phyloP scores from a whole-genome alignment of 1,140 invertebrate species.

The Anadara kagoshimensis region DNA sequence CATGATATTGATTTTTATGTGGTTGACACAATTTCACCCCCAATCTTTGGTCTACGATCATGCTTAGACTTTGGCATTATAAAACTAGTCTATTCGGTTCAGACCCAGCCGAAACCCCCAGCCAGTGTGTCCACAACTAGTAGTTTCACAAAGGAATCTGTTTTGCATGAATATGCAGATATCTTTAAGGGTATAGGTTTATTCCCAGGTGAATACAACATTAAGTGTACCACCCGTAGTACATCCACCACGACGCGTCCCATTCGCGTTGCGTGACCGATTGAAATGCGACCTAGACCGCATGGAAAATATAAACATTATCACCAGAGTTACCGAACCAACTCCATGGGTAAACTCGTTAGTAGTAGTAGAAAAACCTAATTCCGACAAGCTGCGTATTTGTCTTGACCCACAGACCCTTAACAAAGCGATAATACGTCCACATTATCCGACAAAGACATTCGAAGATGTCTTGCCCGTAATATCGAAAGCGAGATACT shows the following conservation, averaged over 20 bases:
- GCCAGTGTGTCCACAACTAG: not conserved
- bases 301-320: slow-evolving; percentile 31
- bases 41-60: no score
- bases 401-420: slow-evolving; percentile 73
- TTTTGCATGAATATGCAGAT: slow-evolving; percentile 39
- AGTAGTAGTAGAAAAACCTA: slow-evolving; percentile 50
- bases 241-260: slow-evolving; percentile 50
- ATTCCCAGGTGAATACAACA: slow-evolving; percentile 35
- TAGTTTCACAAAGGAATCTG: slow-evolving; percentile 29
- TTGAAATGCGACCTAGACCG: slow-evolving; percentile 31
- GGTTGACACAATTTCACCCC: no score
- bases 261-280: slow-evolving; percentile 37
- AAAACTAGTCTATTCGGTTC: no score
- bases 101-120: no score
- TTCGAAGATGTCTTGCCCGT: slow-evolving; percentile 32
- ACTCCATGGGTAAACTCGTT: slow-evolving; percentile 75
- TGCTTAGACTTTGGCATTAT: no score
- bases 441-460: slow-evolving; percentile 65
- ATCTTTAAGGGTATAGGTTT: slow-evolving; percentile 34
- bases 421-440: slow-evolving; percentile 10
- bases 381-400: slow-evolving; percentile 73
- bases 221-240: slow-evolving; percentile 46
- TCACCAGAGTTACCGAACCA: no score
- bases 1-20: no score
- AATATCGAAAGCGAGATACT: slow-evolving; percentile 27